Evolutionary conservation across 2,113 vertebrate genomes (phyloP), one percentile per base, ranked within the genome.

Genomic region (Hiodon tergisus): DNA sequence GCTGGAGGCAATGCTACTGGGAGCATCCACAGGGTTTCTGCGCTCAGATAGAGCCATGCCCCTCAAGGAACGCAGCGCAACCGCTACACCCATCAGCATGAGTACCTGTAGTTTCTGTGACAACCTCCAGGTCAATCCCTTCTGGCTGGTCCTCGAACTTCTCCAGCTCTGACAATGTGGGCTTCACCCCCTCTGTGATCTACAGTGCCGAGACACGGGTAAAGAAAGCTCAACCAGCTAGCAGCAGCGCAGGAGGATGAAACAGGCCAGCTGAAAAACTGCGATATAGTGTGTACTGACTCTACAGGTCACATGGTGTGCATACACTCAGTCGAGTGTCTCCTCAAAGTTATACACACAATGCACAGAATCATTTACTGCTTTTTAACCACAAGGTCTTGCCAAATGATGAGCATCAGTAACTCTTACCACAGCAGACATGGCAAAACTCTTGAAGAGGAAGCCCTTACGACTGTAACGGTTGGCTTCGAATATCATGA

Each of bases 371-470:
- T 31, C 31, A 31, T 31, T 31, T 31, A 31, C 31, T 31, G 31
- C 31, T 31, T 31, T 31, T 31, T 31, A 31, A 31, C 53, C 6
- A 10, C 16, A 11, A 67, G n/a, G 14, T 31, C 31, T 2, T 31
- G 31, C 31, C 31, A 31, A 31, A 4, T 66, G 61, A 31, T 14
- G 31, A 53, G n/a, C 9, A 14, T 52, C 4, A 16, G 47, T 51
- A 4, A 16, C 46, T 6, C 94, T 93, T 82, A 98, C 96, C 93
- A 98, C 96, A 0, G 96, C 96, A 0, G 95, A 96, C 95, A 98
- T 98, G 70, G 96, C 95, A 1, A 98, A 98, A 85, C 95, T 98
- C 89, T 98, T 98, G 80, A 98, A 98, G n/a, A 98, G 88, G 82
- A 98, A 98, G 0, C 96, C 96, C 78, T 98, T 98, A 2, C 96